Base-by-base conservation (phyloP, 2,888 invertebrate genomes). In the Mythimna loreyi region DNA sequence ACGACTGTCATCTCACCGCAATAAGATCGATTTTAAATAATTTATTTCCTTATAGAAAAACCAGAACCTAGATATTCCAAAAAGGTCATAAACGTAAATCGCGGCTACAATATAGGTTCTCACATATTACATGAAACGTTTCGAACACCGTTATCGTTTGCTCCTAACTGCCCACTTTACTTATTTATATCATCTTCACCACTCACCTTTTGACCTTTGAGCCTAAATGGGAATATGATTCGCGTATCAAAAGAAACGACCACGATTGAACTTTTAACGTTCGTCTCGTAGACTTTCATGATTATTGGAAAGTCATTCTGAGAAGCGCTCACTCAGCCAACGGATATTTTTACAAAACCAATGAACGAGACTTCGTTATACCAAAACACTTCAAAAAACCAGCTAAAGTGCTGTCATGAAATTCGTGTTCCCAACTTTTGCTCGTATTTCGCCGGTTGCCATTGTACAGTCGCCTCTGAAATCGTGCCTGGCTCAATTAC, bases 41-140 rank as follows among this genome's bases (percentile, higher is more conserved):
- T 59, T 25, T 43, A 0, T 23, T 36, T 45, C 11, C 13, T 19
- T 30, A 28, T 49, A 21, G n/a, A 66, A 55, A 33, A 33, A 82
- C 68, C 79, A 64, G 67, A 66, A 71, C 70, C 62, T 64, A 81
- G 80, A 82, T 81, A 83, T 85, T 85, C 78, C 82, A 79, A 62
- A 79, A 78, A 78, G 81, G 83, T 83, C 80, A 72, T 81, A 76
- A 75, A 82, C 86, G 85, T 89, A 89, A 90, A 89, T 90, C 84
- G 87, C 81, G 84, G 82, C 86, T 84, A 83, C 83, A 89, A 91
- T 91, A 91, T 92, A 77, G 89, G 87, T 91, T 91, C 92, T 91
- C 91, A 90, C 87, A 83, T 89, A 90, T 92, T 89, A 90, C 86
- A 79, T 82, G 84, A 82, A 86, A 86, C 89, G 86, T 36, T 36